phyloP scores from a whole-genome alignment of 2,888 invertebrate species.

The Eucera pruinosa region DNA sequence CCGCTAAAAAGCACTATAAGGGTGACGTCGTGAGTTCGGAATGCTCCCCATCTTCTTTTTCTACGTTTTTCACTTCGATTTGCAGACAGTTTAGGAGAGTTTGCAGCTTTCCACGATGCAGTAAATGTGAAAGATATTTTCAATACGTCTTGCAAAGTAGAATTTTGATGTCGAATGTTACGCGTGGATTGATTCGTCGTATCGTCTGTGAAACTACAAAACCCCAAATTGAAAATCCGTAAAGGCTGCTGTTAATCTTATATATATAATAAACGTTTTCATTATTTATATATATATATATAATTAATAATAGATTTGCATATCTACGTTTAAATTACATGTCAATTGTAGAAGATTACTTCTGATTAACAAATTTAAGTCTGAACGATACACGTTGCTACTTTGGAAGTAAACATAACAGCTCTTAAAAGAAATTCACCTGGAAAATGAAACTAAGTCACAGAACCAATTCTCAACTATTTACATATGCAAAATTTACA shows the following conservation, averaged over 20 bases:
- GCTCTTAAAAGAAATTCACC: too few species aligned
- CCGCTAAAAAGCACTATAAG: constrained; percentile 76
- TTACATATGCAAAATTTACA: too few species aligned
- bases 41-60: constrained; percentile 60
- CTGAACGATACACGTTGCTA: too few species aligned
- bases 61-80: neutral
- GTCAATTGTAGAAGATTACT: neutral
- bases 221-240: neutral
- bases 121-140: neutral
- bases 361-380: too few species aligned
- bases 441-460: too few species aligned
- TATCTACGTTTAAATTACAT: neutral
- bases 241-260: too few species aligned
- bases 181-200: neutral
- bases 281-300: too few species aligned
- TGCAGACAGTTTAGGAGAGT: neutral
- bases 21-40: constrained; percentile 63
- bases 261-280: too few species aligned
- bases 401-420: too few species aligned
- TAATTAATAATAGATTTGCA: neutral
- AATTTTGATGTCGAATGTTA: neutral
- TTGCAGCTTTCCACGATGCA: neutral
- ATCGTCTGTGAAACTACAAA: neutral
- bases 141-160: neutral
- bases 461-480: too few species aligned